Base-by-base conservation (phyloP, 2,888 invertebrate species). In the Dolichomitus sp. region DNA sequence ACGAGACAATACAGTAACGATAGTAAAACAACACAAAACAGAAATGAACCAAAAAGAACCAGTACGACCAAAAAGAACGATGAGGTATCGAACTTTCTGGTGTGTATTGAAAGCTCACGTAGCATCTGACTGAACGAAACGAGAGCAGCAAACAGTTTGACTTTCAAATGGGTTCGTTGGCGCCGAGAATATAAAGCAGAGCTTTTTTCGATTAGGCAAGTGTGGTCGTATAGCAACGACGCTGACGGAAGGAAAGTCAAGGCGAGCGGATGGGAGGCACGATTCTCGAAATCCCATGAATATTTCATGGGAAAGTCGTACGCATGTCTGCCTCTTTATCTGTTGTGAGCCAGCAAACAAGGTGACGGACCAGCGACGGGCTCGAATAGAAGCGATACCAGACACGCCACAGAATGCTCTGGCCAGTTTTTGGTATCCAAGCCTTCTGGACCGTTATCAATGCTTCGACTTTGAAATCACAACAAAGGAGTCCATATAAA, bases 101-200 rank as follows among this genome's bases (percentile, higher is more conserved):
- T 30, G 74, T 82, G 76, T 85, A 81, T 84, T 81, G 78, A 73
- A 86, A 86, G 85, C 84, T 87, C 85, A 81, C 86, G 80, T 81
- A 66, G 54, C 63, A 61, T 42, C 30, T 17, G 70, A 66, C 65
- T 54, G 37, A 27, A 30, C 54, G 54, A 52, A 14, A 63, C 83
- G 83, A 79, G 70, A 84, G 84, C 80, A 72, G 81, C 86, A 87
- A 88, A 88, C 85, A 87, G 87, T 88, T 89, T 89, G 88, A 88
- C 88, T 89, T 89, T 88, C 86, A 89, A 88, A 89, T 89, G 85
- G 84, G 81, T 81, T 63, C 73, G 78, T 81, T 84, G 81, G 80
- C 77, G 84, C 66, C 19, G 75, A 54, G 89, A 89, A 89, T 89
- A 88, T 88, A 88, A 87, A 89, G 86, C 84, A 85, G 87, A 72